Conservation (phyloP, 64 coral and sea anemone species). For the Stichodactyla mertensii region DNA sequence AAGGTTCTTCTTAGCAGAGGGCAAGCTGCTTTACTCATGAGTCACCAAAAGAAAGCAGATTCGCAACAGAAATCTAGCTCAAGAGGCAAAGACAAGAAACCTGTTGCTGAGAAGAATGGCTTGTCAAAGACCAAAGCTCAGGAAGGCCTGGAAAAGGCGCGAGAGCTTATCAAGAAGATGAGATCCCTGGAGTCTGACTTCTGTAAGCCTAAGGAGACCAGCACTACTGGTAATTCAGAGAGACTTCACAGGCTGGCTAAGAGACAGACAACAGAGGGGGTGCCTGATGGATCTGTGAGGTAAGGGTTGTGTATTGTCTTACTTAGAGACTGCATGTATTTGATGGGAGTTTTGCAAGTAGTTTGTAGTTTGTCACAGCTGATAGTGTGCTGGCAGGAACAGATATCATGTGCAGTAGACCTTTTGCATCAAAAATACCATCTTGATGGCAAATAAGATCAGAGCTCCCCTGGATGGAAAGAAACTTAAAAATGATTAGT, state of each 20-base stretch:
- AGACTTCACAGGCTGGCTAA: conserved; percentile 57
- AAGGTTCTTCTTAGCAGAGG: conserved; percentile 70
- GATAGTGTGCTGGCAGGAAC: too few relatives aligned
- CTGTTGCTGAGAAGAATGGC: background rate
- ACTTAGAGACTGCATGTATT: too few relatives aligned
- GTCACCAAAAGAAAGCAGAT: conserved; percentile 40
- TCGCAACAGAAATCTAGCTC: background rate
- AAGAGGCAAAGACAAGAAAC: background rate
- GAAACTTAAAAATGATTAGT: too few relatives aligned
- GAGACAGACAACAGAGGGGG: background rate
- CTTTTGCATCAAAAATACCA: too few relatives aligned
- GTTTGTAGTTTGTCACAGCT: too few relatives aligned
- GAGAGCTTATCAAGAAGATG: conserved; percentile 70
- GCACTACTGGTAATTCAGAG: conserved; percentile 24
- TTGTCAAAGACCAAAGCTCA: conserved; percentile 38
- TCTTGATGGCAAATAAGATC: too few relatives aligned
- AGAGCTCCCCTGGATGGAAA: too few relatives aligned
- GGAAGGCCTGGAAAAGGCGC: conserved; percentile 68
- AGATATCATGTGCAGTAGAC: too few relatives aligned
- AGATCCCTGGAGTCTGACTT: conserved; percentile 56
- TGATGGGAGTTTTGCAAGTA: too few relatives aligned
- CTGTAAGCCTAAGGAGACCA: conserved; percentile 19
- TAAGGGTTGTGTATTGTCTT: background rate
- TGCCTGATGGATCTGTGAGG: background rate
- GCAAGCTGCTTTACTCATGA: conserved; percentile 52